phyloP scores from a whole-genome alignment of 2,113 vertebrate species.

The Pedetes capensis region DNA sequence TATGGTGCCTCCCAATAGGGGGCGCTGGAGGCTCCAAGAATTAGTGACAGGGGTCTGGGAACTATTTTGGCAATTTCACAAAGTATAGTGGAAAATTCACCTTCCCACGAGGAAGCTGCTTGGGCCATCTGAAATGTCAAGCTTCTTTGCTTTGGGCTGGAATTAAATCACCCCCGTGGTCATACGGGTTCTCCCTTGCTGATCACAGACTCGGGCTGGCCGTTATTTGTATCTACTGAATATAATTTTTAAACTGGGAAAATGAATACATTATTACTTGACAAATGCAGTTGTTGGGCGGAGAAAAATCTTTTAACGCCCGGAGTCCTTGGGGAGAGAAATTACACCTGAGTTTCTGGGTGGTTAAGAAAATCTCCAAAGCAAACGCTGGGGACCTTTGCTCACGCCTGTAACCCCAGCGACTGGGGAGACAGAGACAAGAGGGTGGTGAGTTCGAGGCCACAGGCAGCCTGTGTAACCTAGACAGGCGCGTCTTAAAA shows the following conservation, averaged over 20 bases:
- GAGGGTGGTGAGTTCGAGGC: no score
- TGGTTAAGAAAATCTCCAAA: neutral
- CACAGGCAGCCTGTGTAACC: no score
- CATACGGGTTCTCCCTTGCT: neutral
- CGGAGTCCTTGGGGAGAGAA: neutral
- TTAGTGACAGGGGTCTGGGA: neutral
- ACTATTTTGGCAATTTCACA: neutral
- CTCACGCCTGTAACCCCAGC: no score
- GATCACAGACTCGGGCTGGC: neutral
- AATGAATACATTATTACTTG: conserved; percentile 61
- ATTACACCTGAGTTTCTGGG: neutral
- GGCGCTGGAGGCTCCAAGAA: neutral
- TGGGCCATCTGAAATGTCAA: neutral
- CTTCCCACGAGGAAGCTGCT: neutral
- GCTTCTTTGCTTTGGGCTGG: conserved; percentile 44
- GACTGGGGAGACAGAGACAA: no score
- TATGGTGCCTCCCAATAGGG: neutral
- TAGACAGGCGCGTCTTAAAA: no score
- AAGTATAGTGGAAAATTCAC: neutral
- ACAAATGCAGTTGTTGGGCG: conserved; percentile 47
- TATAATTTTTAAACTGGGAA: conserved; percentile 44
- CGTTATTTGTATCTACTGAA: conserved; percentile 27
- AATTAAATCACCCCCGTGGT: conserved; percentile 44
- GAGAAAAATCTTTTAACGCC: conserved; percentile 38
- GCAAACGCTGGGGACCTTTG: no score